Evolutionary conservation across 2,888 invertebrate species (phyloP), one percentile per base, ranked within the genome.

Genomic region (Lysandra coridon): DNA sequence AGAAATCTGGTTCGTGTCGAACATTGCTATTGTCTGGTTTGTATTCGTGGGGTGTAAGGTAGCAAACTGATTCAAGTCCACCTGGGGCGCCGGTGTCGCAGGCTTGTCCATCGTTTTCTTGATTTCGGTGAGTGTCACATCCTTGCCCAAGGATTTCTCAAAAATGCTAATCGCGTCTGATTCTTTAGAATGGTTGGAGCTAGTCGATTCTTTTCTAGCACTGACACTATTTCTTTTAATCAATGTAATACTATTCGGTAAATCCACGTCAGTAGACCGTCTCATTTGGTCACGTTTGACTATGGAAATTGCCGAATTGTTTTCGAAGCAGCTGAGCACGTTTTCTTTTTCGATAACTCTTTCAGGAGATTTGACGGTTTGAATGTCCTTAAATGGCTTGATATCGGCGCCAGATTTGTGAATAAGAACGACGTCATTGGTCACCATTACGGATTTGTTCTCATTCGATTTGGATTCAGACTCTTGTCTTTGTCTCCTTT

Each of bases 241-340:
- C 33, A 95, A 86, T 49, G 95, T 95, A 6, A 95, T 91, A 62
- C 94, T 93, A 83, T 94, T 92, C 23, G 95, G 92, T 64, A 92
- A 85, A 80, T 95, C 95, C n/a, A 95, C 87, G 79, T 95, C 95
- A 74, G 94, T 85, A 17, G 95, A 95, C 81, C 90, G 92, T 79
- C 95, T 89, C 4, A 90, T 91, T 82, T 92, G 92, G 85, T 95
- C 95, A 83, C 94, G 89, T 83, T 95, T 95, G 12, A 95, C 91
- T 85, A 95, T 94, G 79, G 95, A 95, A 83, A 95, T 95, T 53
- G 95, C 94, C 1, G 95, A 93, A 85, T 95, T 95, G 82, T 95
- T 95, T 86, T 95, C 95, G 82, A 95, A 95, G 83, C 94, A 94
- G 83, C 94, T 95, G 57, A 95, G 84, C 33, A 95, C 89, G 84